Evolutionary conservation across 2,113 vertebrate species (phyloP).

Genomic region (Charadrius vociferus): DNA sequence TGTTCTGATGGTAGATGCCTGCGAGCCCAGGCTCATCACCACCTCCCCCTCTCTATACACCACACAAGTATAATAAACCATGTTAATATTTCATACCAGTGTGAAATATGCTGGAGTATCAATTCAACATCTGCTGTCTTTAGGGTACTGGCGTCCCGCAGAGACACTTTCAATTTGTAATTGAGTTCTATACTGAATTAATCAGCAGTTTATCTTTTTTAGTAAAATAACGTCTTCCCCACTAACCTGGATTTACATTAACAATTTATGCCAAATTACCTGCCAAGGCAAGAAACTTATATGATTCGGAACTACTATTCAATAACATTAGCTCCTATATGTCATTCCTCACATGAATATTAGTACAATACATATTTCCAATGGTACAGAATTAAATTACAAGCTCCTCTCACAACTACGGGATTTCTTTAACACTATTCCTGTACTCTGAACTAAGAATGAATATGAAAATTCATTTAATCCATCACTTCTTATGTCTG

Average conservation of each 20-base stretch:
- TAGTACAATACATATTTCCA: slow-evolving; percentile 28
- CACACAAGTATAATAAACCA: slow-evolving; percentile 86
- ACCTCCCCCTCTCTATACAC: slow-evolving; percentile 67
- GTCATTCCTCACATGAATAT: slow-evolving; percentile 38
- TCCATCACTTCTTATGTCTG: neutral
- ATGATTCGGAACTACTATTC: slow-evolving; percentile 51
- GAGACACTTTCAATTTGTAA: slow-evolving; percentile 97
- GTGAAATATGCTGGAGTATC: slow-evolving; percentile 94
- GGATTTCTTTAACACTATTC: neutral
- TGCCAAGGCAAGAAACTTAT: slow-evolving; percentile 74
- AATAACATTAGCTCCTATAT: slow-evolving; percentile 32
- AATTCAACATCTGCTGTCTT: slow-evolving; percentile 94
- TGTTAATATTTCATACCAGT: slow-evolving; percentile 95
- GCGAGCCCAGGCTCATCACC: neutral
- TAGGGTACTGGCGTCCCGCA: slow-evolving; percentile 82
- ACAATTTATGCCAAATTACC: slow-evolving; percentile 85
- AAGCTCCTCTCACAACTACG: neutral
- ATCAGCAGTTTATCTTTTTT: slow-evolving; percentile 98
- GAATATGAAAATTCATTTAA: neutral
- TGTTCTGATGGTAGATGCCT: neutral
- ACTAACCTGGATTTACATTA: slow-evolving; percentile 86
- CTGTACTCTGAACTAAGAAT: neutral
- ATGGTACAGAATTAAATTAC: neutral
- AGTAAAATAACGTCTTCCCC: slow-evolving; percentile 88
- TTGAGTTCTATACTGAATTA: slow-evolving; percentile 98